phyloP scores from a whole-genome alignment of 2,113 vertebrate species.

The Nannobrachium achirus region DNA sequence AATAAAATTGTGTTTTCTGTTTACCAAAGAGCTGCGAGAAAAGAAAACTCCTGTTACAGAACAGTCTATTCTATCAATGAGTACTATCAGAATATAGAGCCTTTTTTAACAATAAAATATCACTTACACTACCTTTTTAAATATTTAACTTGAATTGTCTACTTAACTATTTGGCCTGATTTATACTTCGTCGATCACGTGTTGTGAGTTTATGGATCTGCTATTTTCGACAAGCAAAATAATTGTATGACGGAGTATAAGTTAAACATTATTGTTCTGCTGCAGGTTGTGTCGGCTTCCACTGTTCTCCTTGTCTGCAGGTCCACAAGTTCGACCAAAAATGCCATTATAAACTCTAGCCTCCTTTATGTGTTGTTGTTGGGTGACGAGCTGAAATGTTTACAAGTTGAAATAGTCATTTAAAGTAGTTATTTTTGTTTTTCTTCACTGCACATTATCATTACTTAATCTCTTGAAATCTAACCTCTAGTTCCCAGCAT shows the following conservation, averaged over 20 bases:
- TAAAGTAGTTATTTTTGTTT: background rate
- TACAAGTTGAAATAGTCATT: conserved; percentile 40
- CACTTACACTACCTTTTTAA: background rate
- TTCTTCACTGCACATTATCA: background rate
- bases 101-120: too few relatives aligned
- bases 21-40: too few relatives aligned
- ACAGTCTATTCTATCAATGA: too few relatives aligned
- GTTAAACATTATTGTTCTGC: background rate
- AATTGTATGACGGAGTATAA: too few relatives aligned
- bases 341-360: too few relatives aligned
- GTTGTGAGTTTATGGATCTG: background rate
- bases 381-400: conserved; percentile 50
- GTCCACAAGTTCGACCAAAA: too few relatives aligned
- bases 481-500: too few relatives aligned
- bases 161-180: background rate
- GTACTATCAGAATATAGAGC: too few relatives aligned
- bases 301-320: background rate
- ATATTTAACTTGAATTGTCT: conserved; percentile 2
- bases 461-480: background rate
- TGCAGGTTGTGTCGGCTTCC: conserved; percentile 15
- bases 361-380: too few relatives aligned
- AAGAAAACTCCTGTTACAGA: too few relatives aligned
- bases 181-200: background rate
- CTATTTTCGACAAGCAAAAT: background rate
- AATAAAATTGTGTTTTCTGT: too few relatives aligned